A percentile compares a stretch with the other conserved stretches of the same genome.
phyloP scores from a whole-genome alignment of 2,113 vertebrate species.

The Macrotis lagotis region DNA sequence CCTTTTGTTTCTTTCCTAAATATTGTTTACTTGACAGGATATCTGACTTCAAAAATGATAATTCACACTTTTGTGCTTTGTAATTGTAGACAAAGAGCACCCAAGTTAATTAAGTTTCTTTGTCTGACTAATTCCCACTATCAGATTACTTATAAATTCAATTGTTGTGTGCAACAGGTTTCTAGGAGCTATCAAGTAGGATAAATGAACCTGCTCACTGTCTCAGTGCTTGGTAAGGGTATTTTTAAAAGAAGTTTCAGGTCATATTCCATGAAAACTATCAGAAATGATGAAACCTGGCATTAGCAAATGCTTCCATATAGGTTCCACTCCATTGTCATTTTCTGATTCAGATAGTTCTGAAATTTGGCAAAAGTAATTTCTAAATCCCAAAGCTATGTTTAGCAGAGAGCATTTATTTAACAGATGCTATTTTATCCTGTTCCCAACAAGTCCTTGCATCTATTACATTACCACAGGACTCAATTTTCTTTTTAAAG shows the following conservation, averaged over 20 bases:
- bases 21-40: background rate
- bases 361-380: conserved; percentile 24
- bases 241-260: background rate
- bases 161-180: background rate
- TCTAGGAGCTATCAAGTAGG: conserved; percentile 13
- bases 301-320: conserved; percentile 37
- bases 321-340: background rate
- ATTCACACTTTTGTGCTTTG: background rate
- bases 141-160: background rate
- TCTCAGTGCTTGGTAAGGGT: background rate
- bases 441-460: conserved; percentile 57
- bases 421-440: conserved; percentile 55
- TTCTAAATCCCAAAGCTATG: conserved; percentile 42
- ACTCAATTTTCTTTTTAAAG: conserved; percentile 57
- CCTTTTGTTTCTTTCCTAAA: background rate
- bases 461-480: conserved; percentile 46
- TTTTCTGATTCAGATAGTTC: conserved; percentile 24
- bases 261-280: conserved; percentile 10
- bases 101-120: background rate
- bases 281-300: conserved; percentile 26
- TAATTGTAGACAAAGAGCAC: background rate
- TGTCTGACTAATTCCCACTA: background rate
- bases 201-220: conserved; percentile 27
- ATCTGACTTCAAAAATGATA: background rate
- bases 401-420: conserved; percentile 26